Base-by-base conservation (phyloP, 2,888 invertebrate genomes). In the Acanthosepion esculentum region DNA sequence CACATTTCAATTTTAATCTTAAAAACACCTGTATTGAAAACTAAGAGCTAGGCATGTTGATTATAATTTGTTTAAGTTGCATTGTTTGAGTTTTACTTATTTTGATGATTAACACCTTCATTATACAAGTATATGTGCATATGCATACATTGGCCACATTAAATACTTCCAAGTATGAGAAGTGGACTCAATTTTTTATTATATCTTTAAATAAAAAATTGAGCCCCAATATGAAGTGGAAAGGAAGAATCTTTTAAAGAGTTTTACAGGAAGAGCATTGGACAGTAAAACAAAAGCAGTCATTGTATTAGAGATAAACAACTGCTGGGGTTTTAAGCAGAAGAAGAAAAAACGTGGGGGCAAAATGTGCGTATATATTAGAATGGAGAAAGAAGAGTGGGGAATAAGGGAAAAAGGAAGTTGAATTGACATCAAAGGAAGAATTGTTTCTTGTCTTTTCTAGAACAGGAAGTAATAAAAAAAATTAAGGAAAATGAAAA, bases 401-500 rank as follows among this genome's bases (percentile, higher is more conserved):
- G 15, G 78, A 33, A 15, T 0, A 78, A 33, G n/a, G n/a, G n/a
- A 4, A 78, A n/a, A 33, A 33, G n/a, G n/a, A 78, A 18, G 12
- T 78, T n/a, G 78, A 78, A 78, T 78, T 78, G 78, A 78, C 78
- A 78, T 78, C 78, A 78, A 78, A 78, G 78, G 12, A 78, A 78
- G n/a, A 78, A 78, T 78, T 78, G 78, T 78, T 78, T n/a, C 78
- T n/a, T 78, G 78, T 78, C 10, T 78, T 29, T 78, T 7, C n/a
- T n/a, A 78, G 78, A 78, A 78, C 78, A n/a, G 78, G 78, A 78
- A 78, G 78, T 78, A 78, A 78, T 78, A n/a, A 78, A n/a, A 78
- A 78, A 78, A 78, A 15, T 78, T 78, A 78, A 78, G 12, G 78
- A n/a, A 78, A 78, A n/a, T 33, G 18, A 12, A 78, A 78, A 78